Evolutionary conservation across 1,140 invertebrate genomes (phyloP), one percentile per base, ranked within the genome.

Genomic region (Pectinophora gossypiella): DNA sequence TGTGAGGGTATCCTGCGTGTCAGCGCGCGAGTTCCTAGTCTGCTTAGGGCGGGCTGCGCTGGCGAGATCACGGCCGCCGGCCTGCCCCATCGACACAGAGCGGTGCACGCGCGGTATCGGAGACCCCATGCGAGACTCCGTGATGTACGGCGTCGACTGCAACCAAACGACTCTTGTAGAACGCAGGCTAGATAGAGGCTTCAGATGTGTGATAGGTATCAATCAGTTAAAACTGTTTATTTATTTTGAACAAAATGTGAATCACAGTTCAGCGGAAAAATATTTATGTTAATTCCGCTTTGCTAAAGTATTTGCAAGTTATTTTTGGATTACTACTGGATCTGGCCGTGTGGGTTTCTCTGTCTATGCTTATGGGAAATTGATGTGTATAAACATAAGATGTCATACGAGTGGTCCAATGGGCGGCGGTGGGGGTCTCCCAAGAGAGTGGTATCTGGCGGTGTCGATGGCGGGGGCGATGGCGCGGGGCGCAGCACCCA

Each of bases 401-500:
- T 23, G 22, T 32, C 46, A 60, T 36, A 76, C 72, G 43, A 54
- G 10, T 0, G 68, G 59, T 6, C 57, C 49, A 6, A 47, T 53
- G 0, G 48, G 54, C 2, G 45, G 52, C 1, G 74, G 71, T 15
- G 67, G 45, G 2, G 73, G 73, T 19, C 81, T 56, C 3, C 81
- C 79, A 0, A 83, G 56, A 0, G 78, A 82, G 51, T 82, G 73
- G 51, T 85, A 85, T 18, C 66, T 47, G 9, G 75, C 67, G 0
- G 74, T 49, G 3, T 73, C 70, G 0, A 49, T 21, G 16, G 10
- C 22, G 0, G 62, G 20, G 7, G 79, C 72, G 16, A 68, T 44
- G 4, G 47, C 87, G 44, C 93, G 91, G 38, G 89, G 89, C 0
- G 88, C 89, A 0, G 89, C 90, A 0, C 94, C 94, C 9, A 96